Conservation (phyloP, 1,140 invertebrate species). For the Aphelenchoides fujianensis region DNA sequence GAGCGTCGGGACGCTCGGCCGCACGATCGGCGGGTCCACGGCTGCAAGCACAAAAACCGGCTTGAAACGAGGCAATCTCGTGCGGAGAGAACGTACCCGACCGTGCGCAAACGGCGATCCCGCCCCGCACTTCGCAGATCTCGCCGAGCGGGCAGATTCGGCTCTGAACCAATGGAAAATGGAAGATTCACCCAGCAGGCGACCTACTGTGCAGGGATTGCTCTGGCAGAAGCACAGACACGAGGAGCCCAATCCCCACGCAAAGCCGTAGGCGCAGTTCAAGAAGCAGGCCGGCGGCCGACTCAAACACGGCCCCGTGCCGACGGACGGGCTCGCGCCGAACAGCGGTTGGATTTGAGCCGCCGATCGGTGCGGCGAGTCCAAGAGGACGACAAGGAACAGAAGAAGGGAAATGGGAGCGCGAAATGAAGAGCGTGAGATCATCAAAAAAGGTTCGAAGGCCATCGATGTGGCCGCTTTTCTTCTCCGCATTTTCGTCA, state of each 20-base stretch:
- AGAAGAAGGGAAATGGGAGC: too few species aligned
- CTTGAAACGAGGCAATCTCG: too few species aligned
- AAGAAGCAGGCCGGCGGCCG: slow-evolving; percentile 31
- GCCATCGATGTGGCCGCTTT: too few species aligned
- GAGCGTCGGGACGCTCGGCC: too few species aligned
- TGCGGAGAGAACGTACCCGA: too few species aligned
- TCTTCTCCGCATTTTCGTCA: too few species aligned
- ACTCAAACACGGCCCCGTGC: not conserved
- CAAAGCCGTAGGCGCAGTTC: slow-evolving; percentile 41
- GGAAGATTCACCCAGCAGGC: not conserved
- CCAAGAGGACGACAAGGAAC: too few species aligned
- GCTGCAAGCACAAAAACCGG: too few species aligned
- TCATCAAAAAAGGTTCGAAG: too few species aligned
- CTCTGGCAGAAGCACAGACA: slow-evolving; percentile 45
- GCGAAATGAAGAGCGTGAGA: too few species aligned
- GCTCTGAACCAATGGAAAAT: slow-evolving; percentile 19
- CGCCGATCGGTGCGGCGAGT: too few species aligned
- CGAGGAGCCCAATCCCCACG: slow-evolving; percentile 30
- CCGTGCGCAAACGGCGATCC: not conserved
- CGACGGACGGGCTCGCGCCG: not conserved
- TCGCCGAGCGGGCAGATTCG: slow-evolving; percentile 25
- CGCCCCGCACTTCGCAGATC: slow-evolving; percentile 20
- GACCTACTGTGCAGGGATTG: slow-evolving; percentile 41
- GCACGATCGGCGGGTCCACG: too few species aligned
- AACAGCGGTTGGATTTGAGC: slow-evolving; percentile 6